Base-by-base conservation (phyloP, 2,888 invertebrate species). In the Scotopteryx bipunctaria region DNA sequence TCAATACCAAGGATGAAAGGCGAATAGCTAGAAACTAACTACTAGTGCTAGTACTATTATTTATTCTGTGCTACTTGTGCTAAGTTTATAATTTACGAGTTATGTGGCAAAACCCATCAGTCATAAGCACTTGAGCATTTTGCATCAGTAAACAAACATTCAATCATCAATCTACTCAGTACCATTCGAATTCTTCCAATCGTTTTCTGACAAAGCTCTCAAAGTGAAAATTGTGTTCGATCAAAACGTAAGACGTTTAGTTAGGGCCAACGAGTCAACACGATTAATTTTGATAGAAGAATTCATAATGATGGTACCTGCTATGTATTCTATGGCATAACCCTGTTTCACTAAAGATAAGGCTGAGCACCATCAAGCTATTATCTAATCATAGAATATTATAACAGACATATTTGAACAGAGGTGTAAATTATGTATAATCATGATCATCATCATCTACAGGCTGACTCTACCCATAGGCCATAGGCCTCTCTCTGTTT, bases 71-170 rank as follows among this genome's bases (percentile, higher is more conserved):
- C 9, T 9, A 1, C 2, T 11, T 27, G 27, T 27, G 27, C 1
- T 9, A 9, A n/a, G 9, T 25, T 25, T 25, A 11, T 4, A 27
- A 2, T n/a, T 8, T 2, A 32, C 8, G 2, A 32, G n/a, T 5
- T 32, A 32, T 14, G 23, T 49, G 27, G 27, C 27, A 27, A 9
- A 8, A 27, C 33, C 17, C 50, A 40, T 50, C 37, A 47, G 45
- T 48, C 53, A 35, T 17, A 31, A 42, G 42, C 45, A 43, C 19
- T 37, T 37, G 37, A 51, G 37, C 31, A 42, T 51, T 47, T 43
- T 31, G 25, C 16, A 36, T 35, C 17, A 14, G 44, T 49, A 58
- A 55, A 53, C 55, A 58, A 52, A 50, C 49, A 37, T 43, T 52
- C 58, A 55, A 43, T 52, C 55, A 49, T 49, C 52, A 45, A 52